Evolutionary conservation across 2,797 vertebrate genomes (phyloP).

Genomic region (Malacoraja senta): DNA sequence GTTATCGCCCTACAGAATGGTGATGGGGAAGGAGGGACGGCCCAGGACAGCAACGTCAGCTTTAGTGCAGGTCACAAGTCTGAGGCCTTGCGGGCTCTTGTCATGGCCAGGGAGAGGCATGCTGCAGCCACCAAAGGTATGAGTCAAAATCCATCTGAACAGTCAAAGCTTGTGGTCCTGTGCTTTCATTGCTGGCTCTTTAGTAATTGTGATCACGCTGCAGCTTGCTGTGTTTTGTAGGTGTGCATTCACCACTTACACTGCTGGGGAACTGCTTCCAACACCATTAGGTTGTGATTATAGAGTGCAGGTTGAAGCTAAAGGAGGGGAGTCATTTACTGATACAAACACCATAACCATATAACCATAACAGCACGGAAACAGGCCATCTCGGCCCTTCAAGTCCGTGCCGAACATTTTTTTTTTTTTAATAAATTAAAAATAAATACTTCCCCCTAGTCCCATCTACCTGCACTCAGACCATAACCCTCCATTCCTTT

Average conservation of each 20-base stretch:
- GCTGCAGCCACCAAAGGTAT: constrained; percentile 10
- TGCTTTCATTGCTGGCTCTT: background rate
- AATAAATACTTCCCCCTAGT: too few relatives aligned
- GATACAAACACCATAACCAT: too few relatives aligned
- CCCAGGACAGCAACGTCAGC: background rate
- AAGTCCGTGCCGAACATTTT: too few relatives aligned
- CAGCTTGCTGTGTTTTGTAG: background rate
- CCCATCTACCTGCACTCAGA: too few relatives aligned
- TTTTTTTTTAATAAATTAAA: too few relatives aligned
- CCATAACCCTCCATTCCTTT: too few relatives aligned
- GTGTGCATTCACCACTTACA: background rate
- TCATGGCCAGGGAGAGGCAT: constrained; percentile 54
- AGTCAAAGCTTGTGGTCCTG: background rate
- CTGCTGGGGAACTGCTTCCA: background rate
- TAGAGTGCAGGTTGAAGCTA: background rate
- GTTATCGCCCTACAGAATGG: constrained; percentile 54
- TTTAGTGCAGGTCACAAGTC: constrained; percentile 47
- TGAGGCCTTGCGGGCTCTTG: constrained; percentile 59
- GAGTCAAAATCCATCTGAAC: background rate
- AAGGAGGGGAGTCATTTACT: background rate
- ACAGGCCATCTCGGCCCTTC: too few relatives aligned
- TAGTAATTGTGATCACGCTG: background rate
- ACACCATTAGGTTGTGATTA: background rate
- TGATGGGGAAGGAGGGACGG: background rate
- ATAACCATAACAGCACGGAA: too few relatives aligned